A percentile compares a stretch with the other conserved stretches of the same genome.
phyloP scores from a whole-genome alignment of 2,888 invertebrate species.

The Eristalis tenax region DNA sequence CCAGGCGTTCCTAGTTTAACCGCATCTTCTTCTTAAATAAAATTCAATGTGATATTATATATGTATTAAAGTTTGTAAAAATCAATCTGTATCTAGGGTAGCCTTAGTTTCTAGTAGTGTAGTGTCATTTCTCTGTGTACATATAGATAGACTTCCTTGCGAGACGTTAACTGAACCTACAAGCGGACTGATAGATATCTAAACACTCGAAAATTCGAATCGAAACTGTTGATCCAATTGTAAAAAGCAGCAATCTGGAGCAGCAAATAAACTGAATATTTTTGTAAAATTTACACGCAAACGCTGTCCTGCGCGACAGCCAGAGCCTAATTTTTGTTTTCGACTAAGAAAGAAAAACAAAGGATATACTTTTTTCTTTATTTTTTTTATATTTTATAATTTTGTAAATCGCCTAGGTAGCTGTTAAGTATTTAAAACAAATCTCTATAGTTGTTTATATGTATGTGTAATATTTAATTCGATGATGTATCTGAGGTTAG shows the following conservation, averaged over 20 bases:
- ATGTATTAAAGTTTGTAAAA: slow-evolving; percentile 69
- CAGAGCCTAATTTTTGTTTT: background rate
- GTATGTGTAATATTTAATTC: slow-evolving; percentile 59
- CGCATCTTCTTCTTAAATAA: slow-evolving; percentile 40
- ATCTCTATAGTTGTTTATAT: slow-evolving; percentile 24
- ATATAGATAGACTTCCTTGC: slow-evolving; percentile 53
- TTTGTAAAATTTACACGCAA: slow-evolving; percentile 65
- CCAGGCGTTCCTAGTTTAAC: slow-evolving; percentile 80
- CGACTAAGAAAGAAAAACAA: slow-evolving; percentile 40
- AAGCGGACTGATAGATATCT: slow-evolving; percentile 68
- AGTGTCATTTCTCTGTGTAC: slow-evolving; percentile 59
- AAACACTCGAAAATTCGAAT: slow-evolving; percentile 69
- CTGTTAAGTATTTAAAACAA: slow-evolving; percentile 65
- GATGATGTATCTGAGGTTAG: background rate
- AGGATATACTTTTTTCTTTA: slow-evolving; percentile 36
- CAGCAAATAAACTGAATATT: slow-evolving; percentile 52
- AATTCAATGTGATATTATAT: slow-evolving; percentile 76
- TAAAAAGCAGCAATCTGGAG: no score
- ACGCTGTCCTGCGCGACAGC: slow-evolving; percentile 35
- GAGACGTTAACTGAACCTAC: slow-evolving; percentile 61
- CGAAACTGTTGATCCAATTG: background rate
- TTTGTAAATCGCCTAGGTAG: slow-evolving; percentile 52
- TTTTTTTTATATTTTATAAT: slow-evolving; percentile 37
- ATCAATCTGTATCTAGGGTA: slow-evolving; percentile 54
- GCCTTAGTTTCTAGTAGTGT: slow-evolving; percentile 53